Conservation (phyloP, 2,113 vertebrate genomes). For the Microcebus jonahi region DNA sequence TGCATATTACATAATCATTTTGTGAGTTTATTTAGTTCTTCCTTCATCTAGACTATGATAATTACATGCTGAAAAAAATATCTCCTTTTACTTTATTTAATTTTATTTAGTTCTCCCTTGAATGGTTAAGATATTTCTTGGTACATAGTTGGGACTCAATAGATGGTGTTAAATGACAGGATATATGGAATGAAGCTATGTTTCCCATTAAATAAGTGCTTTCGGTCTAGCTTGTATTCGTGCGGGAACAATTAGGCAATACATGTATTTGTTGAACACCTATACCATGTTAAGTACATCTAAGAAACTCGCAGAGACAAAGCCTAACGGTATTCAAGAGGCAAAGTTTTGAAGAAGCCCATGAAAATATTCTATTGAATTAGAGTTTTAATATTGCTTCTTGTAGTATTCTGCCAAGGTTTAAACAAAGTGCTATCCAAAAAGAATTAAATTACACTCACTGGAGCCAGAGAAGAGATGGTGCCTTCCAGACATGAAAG, state of each 20-base stretch:
- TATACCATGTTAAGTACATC: neutral
- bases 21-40: neutral
- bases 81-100: neutral
- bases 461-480: neutral
- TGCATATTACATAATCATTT: neutral
- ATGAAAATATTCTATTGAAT: conserved; percentile 46
- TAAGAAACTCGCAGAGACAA: conserved; percentile 1
- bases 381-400: conserved; percentile 12
- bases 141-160: neutral
- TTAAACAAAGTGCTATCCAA: conserved; percentile 50
- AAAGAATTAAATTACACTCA: conserved; percentile 59
- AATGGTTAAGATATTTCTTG: neutral
- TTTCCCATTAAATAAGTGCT: neutral
- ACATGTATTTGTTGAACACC: neutral
- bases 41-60: neutral
- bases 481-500: conserved; percentile 2
- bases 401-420: neutral
- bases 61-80: neutral
- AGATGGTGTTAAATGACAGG: neutral
- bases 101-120: neutral
- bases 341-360: conserved; percentile 22
- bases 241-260: neutral
- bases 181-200: neutral
- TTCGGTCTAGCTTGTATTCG: neutral
- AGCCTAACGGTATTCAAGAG: neutral